Conservation (phyloP, 2,113 vertebrate species). For the Lates calcarifer region DNA sequence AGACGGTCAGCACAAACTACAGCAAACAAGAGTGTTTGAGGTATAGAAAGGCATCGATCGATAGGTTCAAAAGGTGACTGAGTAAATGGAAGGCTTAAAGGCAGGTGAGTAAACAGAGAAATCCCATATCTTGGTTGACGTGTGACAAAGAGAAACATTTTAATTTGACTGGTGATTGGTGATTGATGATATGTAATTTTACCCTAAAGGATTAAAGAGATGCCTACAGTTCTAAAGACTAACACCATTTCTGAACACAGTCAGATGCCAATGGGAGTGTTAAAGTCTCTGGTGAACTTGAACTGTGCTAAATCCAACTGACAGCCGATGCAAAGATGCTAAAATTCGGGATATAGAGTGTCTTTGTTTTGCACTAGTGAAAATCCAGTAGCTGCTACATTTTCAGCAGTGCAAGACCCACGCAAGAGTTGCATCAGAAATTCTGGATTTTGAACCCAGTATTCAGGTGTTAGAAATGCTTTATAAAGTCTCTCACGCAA, state of each 20-base stretch:
- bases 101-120: conserved; percentile 47
- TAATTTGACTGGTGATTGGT: not conserved
- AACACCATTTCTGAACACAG: not conserved
- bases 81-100: conserved; percentile 38
- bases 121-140: conserved; percentile 25
- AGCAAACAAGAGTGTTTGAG: conserved; percentile 17
- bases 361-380: conserved; percentile 49
- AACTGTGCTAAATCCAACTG: conserved; percentile 22
- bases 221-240: not conserved
- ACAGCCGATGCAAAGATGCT: conserved; percentile 21
- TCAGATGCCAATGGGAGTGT: not conserved
- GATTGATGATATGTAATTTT: not conserved
- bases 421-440: conserved; percentile 68
- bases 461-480: conserved; percentile 54
- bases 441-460: conserved; percentile 29
- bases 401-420: conserved; percentile 32
- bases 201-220: not conserved
- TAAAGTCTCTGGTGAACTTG: conserved; percentile 4
- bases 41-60: conserved; percentile 12
- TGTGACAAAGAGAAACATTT: not conserved
- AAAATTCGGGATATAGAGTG: not conserved
- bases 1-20: conserved; percentile 35
- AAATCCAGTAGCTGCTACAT: conserved; percentile 38
- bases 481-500: conserved; percentile 39
- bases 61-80: conserved; percentile 8